Evolutionary conservation across 1,140 invertebrate species (phyloP), one percentile per base, ranked within the genome.

Genomic region (Saxidomus purpurata): DNA sequence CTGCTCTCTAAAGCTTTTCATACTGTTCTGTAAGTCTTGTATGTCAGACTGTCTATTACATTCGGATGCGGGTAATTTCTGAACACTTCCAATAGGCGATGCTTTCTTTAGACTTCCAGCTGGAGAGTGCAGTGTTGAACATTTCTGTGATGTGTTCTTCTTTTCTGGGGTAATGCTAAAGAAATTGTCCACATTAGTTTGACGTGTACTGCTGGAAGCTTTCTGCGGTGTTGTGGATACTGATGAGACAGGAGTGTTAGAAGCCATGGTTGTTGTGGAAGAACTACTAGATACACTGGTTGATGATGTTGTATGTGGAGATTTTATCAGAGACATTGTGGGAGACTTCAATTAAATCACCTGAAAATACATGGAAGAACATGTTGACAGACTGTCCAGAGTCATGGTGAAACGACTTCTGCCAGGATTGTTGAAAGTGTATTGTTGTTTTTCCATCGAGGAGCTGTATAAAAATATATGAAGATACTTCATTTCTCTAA

Each of bases 311-410:
- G n/a, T 71, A 71, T 71, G n/a, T 71, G 67, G 28, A 71, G 31
- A 71, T 31, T 71, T 13, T 71, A 31, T 71, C 31, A 25, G 31
- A 34, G 31, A 71, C 67, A 71, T 71, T 71, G 67, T 25, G 67
- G 67, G 31, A 71, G n/a, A 31, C 31, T 34, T 34, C 67, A 71
- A 71, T 71, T 71, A 71, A 71, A 71, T 71, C 67, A 71, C 67
- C 67, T 71, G 67, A 71, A 71, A 71, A 71, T 71, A 71, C 67
- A 71, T 71, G 67, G 67, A 71, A 71, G 67, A 71, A 13, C 67
- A 71, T 71, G 67, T 71, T 71, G 67, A 71, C 67, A 71, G 67
- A 71, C 67, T 71, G 67, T 71, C 67, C 67, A 71, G 67, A 71
- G 67, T 71, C 67, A 71, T 71, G 67, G 67, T 71, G 67, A 71